Evolutionary conservation across 1,140 invertebrate species (phyloP).

Genomic region (Caenorhabditis brenneri): DNA sequence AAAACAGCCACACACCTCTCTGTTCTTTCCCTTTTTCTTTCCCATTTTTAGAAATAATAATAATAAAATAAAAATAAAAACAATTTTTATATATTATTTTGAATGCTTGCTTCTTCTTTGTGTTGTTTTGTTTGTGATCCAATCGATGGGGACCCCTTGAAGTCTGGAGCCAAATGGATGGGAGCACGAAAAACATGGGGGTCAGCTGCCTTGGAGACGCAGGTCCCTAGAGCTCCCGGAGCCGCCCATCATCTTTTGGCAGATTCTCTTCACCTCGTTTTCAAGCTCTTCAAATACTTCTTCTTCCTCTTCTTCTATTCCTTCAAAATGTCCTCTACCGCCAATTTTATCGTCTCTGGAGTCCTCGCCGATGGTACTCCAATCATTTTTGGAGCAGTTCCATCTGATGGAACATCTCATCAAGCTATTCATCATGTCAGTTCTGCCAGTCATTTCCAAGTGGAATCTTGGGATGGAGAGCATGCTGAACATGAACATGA

Average conservation of each 20-base stretch:
- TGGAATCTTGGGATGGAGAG: constrained; percentile 56
- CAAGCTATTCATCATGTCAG: constrained; percentile 46
- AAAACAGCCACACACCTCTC: background rate
- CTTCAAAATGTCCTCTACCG: constrained; percentile 5
- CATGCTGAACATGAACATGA: constrained; percentile 54
- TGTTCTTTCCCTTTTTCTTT: constrained; percentile 37
- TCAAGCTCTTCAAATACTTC: background rate
- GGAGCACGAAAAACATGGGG: constrained; percentile 36
- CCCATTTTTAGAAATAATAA: background rate
- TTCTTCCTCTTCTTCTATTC: background rate
- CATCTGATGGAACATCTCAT: constrained; percentile 32
- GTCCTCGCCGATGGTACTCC: constrained; percentile 52
- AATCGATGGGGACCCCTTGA: background rate
- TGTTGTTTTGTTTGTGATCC: constrained; percentile 20
- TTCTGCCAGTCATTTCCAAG: constrained; percentile 54
- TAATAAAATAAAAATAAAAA: constrained; percentile 13
- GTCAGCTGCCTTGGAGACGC: constrained; percentile 36
- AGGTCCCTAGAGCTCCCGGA: constrained; percentile 5
- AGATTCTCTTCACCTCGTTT: constrained; percentile 15
- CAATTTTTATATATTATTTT: constrained; percentile 5
- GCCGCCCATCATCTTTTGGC: constrained; percentile 38
- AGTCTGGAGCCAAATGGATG: background rate
- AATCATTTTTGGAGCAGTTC: constrained; percentile 48
- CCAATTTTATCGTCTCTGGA: constrained; percentile 49
- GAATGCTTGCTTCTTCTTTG: constrained; percentile 40